Evolutionary conservation across 2,797 vertebrate genomes (phyloP), one percentile per base, ranked within the genome.

Genomic region (Melopsittacus undulatus): DNA sequence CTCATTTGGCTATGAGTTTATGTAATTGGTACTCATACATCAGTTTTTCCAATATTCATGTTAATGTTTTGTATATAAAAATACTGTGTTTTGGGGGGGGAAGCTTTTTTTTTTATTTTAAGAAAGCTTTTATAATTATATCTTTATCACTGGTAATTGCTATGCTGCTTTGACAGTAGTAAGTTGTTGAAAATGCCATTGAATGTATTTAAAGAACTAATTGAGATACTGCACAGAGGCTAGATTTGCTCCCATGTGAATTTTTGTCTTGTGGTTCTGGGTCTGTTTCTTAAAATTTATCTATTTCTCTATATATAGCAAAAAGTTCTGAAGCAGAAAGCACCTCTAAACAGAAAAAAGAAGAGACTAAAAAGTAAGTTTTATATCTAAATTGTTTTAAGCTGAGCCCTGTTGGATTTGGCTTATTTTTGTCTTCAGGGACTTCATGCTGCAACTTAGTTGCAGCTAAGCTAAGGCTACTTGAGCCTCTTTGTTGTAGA

Each of bases 301-400:
- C 46, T 92, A 29, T 7, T 96, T 77, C 30, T 91, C 63, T 85
- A 13, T 56, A 27, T 3, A 2, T 68, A 98, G 98, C 88, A 92
- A 97, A 94, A 75, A 96, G 81, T 52, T 24, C 97, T 84, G 97
- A 96, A 92, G 86, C 90, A 90, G 97, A 97, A 79, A 86, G 22
- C 45, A 19, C 59, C 51, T 92, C 89, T 34, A 90, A 94, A 68
- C 84, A 95, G 76, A 96, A 93, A 84, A 92, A 29, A 21, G 96
- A 97, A 87, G 98, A 98, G n/a, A 96, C 93, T 14, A 98, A 97
- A 92, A 98, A 97, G 98, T 98, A 97, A 98, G 97, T 52, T 57
- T 30, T 30, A 20, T 66, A 32, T 51, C 17, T 29, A 5, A 72
- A 9, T 30, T 69, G 5, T 42, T 82, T 5, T 11, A 27, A 27